Evolutionary conservation across 2,888 invertebrate species (phyloP).

Genomic region (Cheilosia impressa): DNA sequence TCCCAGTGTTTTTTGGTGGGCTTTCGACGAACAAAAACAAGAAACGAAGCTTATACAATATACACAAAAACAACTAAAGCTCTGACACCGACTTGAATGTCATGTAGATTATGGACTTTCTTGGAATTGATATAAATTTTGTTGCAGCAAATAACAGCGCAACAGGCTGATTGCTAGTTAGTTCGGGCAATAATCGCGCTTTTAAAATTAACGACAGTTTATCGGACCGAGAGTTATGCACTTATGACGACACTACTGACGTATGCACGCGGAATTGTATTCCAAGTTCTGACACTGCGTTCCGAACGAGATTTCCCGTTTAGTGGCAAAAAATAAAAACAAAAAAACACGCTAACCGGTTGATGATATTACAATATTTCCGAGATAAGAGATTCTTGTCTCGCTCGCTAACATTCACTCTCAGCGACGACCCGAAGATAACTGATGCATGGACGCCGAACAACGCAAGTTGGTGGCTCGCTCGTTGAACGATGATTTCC

Average conservation of each 20-base stretch:
- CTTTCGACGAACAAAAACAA: neutral
- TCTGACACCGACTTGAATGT: neutral
- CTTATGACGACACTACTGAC: conserved; percentile 30
- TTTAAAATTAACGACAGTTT: conserved; percentile 9
- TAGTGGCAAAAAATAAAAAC: conserved; percentile 15
- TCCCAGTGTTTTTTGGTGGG: conserved; percentile 54
- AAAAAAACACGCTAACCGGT: conserved; percentile 69
- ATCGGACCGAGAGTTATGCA: neutral
- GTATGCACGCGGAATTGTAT: conserved; percentile 42
- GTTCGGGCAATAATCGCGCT: conserved; percentile 12
- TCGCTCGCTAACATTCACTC: conserved; percentile 66
- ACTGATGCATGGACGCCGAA: conserved; percentile 63
- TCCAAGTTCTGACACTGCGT: conserved; percentile 51
- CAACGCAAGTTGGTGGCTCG: conserved; percentile 44
- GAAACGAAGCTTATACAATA: neutral
- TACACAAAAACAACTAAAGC: neutral
- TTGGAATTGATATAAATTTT: neutral
- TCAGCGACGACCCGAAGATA: conserved; percentile 69
- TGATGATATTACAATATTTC: conserved; percentile 57
- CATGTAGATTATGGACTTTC: neutral
- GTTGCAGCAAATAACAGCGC: neutral
- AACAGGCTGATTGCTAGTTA: conserved; percentile 16
- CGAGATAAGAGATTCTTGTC: conserved; percentile 40
- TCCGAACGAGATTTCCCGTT: conserved; percentile 2
- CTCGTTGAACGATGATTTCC: conserved; percentile 6